phyloP scores from a whole-genome alignment of 2,888 invertebrate genomes.

The Coelopa pilipes region DNA sequence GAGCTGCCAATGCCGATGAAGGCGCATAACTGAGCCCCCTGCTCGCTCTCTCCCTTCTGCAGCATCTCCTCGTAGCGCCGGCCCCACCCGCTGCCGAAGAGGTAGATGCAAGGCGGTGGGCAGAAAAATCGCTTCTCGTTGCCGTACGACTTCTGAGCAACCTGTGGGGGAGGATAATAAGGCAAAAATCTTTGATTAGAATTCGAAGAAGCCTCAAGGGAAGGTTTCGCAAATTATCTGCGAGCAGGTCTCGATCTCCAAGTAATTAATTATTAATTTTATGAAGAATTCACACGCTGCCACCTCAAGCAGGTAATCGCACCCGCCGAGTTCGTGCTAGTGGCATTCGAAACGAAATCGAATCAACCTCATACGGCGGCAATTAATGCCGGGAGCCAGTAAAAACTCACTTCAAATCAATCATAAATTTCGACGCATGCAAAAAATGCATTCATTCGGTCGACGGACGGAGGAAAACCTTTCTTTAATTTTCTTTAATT shows the following conservation, averaged over 20 bases:
- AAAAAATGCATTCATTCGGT: conserved; percentile 10
- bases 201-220: neutral
- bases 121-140: conserved; percentile 99
- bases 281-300: conserved; percentile 32
- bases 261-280: neutral
- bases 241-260: neutral
- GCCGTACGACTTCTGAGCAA: conserved; percentile 99
- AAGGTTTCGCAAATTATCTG: neutral
- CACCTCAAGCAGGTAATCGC: conserved; percentile 26
- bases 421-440: conserved; percentile 22
- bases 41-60: conserved; percentile 88
- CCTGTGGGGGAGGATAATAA: conserved; percentile 64
- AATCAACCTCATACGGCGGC: conserved; percentile 17
- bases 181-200: neutral
- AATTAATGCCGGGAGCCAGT: conserved; percentile 8
- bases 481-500: conserved; percentile 58
- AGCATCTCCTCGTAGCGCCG: conserved; percentile 93
- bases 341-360: conserved; percentile 18
- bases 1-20: conserved; percentile 99
- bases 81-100: conserved; percentile 98
- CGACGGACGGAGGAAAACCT: conserved; percentile 12
- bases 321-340: neutral
- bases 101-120: conserved; percentile 98
- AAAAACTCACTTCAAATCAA: conserved; percentile 31
- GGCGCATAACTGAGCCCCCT: conserved; percentile 94